Percentiles rank a stretch among this genome's conserved stretches.
phyloP scores from a whole-genome alignment of 37 sponge, comb jelly and placozoan genomes.

The Cliona cf. orientalis region DNA sequence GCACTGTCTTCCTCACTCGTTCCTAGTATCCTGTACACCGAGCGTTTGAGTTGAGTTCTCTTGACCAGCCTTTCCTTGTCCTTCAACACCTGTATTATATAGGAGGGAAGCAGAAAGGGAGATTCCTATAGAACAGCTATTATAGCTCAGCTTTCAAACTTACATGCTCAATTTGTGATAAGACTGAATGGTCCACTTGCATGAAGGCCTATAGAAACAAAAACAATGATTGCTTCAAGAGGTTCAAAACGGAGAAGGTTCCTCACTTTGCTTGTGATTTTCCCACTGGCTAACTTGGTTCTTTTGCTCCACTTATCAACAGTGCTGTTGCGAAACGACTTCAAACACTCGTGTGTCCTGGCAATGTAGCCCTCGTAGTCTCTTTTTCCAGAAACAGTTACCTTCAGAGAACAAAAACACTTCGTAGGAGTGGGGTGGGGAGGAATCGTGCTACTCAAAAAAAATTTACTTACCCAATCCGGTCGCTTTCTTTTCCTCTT shows the following conservation, averaged over 20 bases:
- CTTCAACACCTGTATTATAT: conserved; percentile 41
- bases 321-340: conserved; percentile 46
- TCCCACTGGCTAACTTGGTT: conserved; percentile 59
- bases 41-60: conserved; percentile 83
- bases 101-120: neutral
- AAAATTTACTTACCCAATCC: conserved; percentile 26
- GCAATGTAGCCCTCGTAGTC: conserved; percentile 47
- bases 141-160: neutral
- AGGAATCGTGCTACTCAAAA: neutral
- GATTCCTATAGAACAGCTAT: neutral
- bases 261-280: conserved; percentile 67
- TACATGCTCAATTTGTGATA: conserved; percentile 73
- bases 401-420: neutral
- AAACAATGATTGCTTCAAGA: neutral
- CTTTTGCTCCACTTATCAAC: conserved; percentile 77
- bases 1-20: conserved; percentile 20
- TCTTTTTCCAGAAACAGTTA: neutral
- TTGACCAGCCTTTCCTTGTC: conserved; percentile 67
- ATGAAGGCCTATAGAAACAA: conserved; percentile 53
- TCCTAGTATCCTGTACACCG: conserved; percentile 56
- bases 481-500: conserved; percentile 16
- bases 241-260: neutral
- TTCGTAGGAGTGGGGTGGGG: neutral
- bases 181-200: conserved; percentile 58
- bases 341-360: conserved; percentile 8